These are phyloP conservation scores for Polypedilum pembai DNA, from an alignment of 1,140 invertebrate genomes.

Conservation along the genomic window DNA sequence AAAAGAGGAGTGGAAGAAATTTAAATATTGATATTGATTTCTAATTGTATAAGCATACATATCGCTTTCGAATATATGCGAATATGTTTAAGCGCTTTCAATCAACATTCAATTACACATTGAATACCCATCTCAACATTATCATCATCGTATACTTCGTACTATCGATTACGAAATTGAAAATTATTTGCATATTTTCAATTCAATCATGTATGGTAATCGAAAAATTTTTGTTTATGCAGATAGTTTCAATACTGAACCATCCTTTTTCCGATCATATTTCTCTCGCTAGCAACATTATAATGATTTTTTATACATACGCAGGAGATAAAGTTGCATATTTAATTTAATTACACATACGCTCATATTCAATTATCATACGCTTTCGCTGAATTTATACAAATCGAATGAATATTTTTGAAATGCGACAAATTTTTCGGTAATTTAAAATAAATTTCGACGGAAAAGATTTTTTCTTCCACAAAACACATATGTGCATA, in stretches of 20 bases:
- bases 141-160: neutral
- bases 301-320: too few species aligned
- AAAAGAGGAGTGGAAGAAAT: neutral
- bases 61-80: slow-evolving; percentile 10
- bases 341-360: too few species aligned
- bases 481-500: neutral
- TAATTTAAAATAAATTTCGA: neutral
- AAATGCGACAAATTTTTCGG: too few species aligned
- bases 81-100: neutral
- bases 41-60: slow-evolving; percentile 25
- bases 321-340: too few species aligned
- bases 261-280: slow-evolving; percentile 5
- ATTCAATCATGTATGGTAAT: slow-evolving; percentile 21
- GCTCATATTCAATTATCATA: too few species aligned
- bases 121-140: too few species aligned
- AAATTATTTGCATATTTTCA: slow-evolving; percentile 25
- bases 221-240: slow-evolving; percentile 10
- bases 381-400: too few species aligned
- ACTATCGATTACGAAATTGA: neutral
- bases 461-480: neutral
- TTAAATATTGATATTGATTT: slow-evolving; percentile 24
- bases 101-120: slow-evolving; percentile 26
- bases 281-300: too few species aligned
- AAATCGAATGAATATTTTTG: too few species aligned
- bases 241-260: neutral